Evolutionary conservation across 2,888 invertebrate genomes (phyloP).

Genomic region (Thymelicus acteon): DNA sequence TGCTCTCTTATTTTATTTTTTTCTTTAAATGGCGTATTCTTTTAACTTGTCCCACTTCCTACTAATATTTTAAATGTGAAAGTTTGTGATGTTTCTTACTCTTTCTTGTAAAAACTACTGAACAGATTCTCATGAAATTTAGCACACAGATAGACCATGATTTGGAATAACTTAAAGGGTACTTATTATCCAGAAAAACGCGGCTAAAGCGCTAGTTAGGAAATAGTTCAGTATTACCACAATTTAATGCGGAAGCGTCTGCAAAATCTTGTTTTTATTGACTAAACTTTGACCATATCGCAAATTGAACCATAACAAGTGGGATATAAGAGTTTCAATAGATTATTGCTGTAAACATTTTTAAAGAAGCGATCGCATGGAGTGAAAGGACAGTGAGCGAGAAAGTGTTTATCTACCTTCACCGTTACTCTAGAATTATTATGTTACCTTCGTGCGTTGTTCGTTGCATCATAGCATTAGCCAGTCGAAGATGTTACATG

Average conservation of each 20-base stretch:
- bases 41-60: too few relatives aligned
- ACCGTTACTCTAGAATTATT: conserved; percentile 27
- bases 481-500: conserved; percentile 29
- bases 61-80: too few relatives aligned
- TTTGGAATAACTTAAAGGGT: too few relatives aligned
- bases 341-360: conserved; percentile 1
- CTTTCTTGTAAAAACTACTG: too few relatives aligned
- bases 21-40: not conserved
- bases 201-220: too few relatives aligned
- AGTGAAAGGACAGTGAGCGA: conserved; percentile 37
- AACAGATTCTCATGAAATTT: too few relatives aligned
- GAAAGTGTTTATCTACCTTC: conserved; percentile 33
- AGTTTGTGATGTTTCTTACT: too few relatives aligned
- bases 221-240: not conserved
- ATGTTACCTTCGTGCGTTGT: conserved; percentile 32
- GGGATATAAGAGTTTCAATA: conserved; percentile 4
- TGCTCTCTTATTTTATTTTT: not conserved
- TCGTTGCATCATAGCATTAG: conserved; percentile 21
- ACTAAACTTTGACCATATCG: not conserved
- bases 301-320: conserved; percentile 8
- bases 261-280: not conserved
- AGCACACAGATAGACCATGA: too few relatives aligned
- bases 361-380: conserved; percentile 7
- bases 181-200: too few relatives aligned
- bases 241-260: not conserved